These are phyloP conservation scores for Pteronura brasiliensis DNA, from an alignment of 2,113 vertebrate genomes.

Conservation along the genomic window DNA sequence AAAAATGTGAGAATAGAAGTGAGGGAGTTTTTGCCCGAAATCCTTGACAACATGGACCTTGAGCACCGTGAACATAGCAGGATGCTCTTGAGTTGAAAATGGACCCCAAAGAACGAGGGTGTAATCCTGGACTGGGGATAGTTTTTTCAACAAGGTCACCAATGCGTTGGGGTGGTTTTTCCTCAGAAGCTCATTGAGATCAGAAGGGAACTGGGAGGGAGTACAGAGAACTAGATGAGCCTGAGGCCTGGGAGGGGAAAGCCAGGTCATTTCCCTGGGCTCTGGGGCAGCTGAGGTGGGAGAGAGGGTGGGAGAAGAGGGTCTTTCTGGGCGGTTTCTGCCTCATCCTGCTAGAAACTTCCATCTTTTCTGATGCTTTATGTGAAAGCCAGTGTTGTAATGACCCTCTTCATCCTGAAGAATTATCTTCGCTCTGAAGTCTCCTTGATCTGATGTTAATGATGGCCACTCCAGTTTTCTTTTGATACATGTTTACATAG, in stretches of 20 bases:
- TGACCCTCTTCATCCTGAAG: not conserved
- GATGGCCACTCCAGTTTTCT: not conserved
- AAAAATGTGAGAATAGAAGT: not conserved
- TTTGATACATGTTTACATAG: not conserved
- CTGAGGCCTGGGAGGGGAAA: not conserved
- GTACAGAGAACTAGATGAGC: too few relatives aligned
- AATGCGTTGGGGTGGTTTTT: not conserved
- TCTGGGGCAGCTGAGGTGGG: not conserved
- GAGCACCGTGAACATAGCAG: too few relatives aligned
- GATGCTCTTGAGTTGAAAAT: not conserved
- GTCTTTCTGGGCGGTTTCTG: not conserved
- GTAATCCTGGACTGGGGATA: not conserved
- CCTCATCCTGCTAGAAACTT: not conserved
- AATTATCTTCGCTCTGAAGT: constrained; percentile 27
- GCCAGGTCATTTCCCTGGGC: not conserved
- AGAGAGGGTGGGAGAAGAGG: not conserved
- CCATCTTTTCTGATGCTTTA: not conserved
- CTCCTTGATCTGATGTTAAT: not conserved
- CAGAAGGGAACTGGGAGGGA: not conserved
- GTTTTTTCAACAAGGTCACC: not conserved
- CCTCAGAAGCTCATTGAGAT: not conserved
- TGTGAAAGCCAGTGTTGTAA: not conserved
- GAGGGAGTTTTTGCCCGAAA: not conserved
- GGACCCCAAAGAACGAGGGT: not conserved
- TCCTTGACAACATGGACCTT: not conserved